Base-by-base conservation (phyloP, 1,140 invertebrate genomes). In the Euwallacea fornicatus region DNA sequence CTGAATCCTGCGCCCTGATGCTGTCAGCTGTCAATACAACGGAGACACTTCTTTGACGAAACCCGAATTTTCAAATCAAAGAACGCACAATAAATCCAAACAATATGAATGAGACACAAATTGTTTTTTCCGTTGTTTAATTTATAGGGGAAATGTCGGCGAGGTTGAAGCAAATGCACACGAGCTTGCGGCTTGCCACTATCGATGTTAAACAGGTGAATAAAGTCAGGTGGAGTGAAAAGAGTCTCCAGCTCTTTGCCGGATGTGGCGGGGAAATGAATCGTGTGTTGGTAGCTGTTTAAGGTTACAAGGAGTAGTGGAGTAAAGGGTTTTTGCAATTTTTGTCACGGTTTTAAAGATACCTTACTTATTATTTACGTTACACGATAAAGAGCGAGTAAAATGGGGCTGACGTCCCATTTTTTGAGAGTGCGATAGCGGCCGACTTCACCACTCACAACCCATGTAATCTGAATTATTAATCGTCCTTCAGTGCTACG, bases 261-360 rank as follows among this genome's bases (percentile, higher is more conserved):
- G 74, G 74, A 75, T 75, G 74, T 74, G 74, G 74, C 73, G 74
- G 74, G 72, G 74, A 72, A 73, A 59, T 70, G 43, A 61, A 62
- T 58, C 54, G 56, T 61, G 58, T 69, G 21, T 33, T 33, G 47
- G 43, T 66, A 55, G 13, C 46, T 62, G 41, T 16, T 50, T 50
- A 50, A 50, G 43, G 42, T 64, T 47, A 61, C 59, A 42, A 46
- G 15, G 59, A 61, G 33, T 42, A 33, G 54, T 15, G 58, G 33
- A 15, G 11, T 41, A 60, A 10, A 58, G 58, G 9, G 43, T 10
- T 7, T 42, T 60, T 60, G 33, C 9, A 56, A 21, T 15, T 16
- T 21, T 50, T 9, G 15, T 15, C 15, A 16, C 4, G 13, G 2
- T 10, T 10, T 33, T 33, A 33, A 33, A 33, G 21, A 33, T 33